Evolutionary conservation across 2,113 vertebrate genomes (phyloP), one percentile per base, ranked within the genome.

Genomic region (Stomatorhinus ivindoensis): DNA sequence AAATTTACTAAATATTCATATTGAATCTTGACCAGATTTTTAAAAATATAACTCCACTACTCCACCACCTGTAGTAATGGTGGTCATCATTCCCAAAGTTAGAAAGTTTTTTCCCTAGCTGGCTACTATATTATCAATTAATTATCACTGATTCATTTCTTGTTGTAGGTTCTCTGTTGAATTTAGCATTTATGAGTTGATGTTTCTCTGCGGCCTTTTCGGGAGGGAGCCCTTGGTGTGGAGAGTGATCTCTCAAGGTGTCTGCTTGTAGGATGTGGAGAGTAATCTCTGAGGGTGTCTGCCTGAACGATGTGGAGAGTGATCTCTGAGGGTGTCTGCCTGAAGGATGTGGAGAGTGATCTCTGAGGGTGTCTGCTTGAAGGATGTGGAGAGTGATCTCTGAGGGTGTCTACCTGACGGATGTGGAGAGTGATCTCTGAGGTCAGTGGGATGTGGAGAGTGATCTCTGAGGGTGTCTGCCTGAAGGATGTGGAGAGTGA

Each of bases 291-390:
- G 21, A 7, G 1, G 19, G 21, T 58, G 6, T 58, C 1, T 0
- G 55, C 5, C 21, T 9, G 21, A 8, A 7, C 21, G 19, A 21
- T 58, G 53, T 58, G 21, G 53, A 21, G 4, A 2, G 21, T 58
- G 21, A 58, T 58, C 53, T 21, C 5, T n/a, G 21, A 7, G 0
- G 19, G 7, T 58, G 6, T 58, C 0, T 7, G 21, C 0, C 21
- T 0, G 21, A 9, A 0, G 55, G 19, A 7, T 58, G 21, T 58
- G 55, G 55, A 21, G 19, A 7, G 6, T 58, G 6, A 58, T 58
- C 21, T 21, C 17, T 55, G 5, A 1, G 4, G 17, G 21, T 58
- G 5, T 58, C 0, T 6, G 55, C 0, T 1, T 0, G 21, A 0
- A 0, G 53, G 17, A 19, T 21, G 19, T 55, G 53, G 53, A 19